These are phyloP conservation scores for Oncorhynchus kisutch DNA, from an alignment of 2,113 vertebrate genomes.

Conservation along the genomic window DNA sequence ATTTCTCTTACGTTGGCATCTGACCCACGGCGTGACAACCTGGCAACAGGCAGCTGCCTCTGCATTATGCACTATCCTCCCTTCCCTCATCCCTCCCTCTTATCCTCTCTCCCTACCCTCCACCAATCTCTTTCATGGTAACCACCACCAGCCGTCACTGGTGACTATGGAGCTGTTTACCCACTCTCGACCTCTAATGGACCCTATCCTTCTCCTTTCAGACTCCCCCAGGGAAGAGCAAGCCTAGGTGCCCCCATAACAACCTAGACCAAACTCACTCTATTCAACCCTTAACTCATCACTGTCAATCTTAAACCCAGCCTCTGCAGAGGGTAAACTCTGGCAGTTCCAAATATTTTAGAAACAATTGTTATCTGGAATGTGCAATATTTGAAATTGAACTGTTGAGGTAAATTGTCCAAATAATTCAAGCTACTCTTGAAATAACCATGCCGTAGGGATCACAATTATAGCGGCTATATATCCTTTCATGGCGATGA, in stretches of 20 bases:
- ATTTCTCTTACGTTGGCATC: conserved; percentile 10
- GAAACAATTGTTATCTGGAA: background rate
- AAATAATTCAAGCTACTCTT: background rate
- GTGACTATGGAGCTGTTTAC: conserved; percentile 48
- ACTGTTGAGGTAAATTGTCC: background rate
- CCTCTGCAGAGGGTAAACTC: background rate
- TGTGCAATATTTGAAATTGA: background rate
- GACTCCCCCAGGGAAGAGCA: conserved; percentile 37
- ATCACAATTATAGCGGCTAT: background rate
- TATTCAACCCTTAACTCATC: background rate
- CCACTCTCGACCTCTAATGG: conserved; percentile 54
- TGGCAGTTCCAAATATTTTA: no score
- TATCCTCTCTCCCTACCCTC: conserved; percentile 19
- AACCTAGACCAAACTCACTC: conserved; percentile 2
- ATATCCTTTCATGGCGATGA: background rate
- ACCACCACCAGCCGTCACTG: conserved; percentile 51
- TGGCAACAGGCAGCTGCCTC: conserved; percentile 50
- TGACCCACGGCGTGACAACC: conserved; percentile 61
- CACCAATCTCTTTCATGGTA: conserved; percentile 47
- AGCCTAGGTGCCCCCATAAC: conserved; percentile 35
- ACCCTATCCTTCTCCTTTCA: conserved; percentile 32
- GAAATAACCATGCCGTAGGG: background rate
- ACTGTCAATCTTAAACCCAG: background rate
- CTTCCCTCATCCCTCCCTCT: conserved; percentile 17
- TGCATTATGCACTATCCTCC: background rate